phyloP scores from a whole-genome alignment of 1,140 invertebrate species.

The Scaptomyza montana region DNA sequence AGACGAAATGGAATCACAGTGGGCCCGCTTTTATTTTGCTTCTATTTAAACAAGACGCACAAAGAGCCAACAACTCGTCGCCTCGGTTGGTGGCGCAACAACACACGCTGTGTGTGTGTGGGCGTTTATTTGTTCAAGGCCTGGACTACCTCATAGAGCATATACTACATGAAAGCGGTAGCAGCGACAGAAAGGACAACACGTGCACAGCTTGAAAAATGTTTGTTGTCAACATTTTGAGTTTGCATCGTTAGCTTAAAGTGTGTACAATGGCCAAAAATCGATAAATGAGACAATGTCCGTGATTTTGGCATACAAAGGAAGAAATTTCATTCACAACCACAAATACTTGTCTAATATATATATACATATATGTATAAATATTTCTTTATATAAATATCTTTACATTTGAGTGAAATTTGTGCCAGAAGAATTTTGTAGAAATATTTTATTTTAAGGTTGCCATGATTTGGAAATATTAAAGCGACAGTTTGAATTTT shows the following conservation, averaged over 20 bases:
- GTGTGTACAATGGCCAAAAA: constrained; percentile 74
- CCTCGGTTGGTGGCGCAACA: constrained; percentile 18
- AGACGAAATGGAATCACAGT: constrained; percentile 75
- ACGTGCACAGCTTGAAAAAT: constrained; percentile 78
- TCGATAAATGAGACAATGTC: constrained; percentile 76
- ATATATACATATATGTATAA: background rate
- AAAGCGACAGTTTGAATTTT: background rate
- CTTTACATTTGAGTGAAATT: background rate
- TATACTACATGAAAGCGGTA: constrained; percentile 37
- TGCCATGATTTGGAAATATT: background rate
- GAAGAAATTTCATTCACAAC: constrained; percentile 47
- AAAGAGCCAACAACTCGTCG: constrained; percentile 35
- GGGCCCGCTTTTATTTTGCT: constrained; percentile 59
- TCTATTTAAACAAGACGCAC: constrained; percentile 57
- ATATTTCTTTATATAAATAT: background rate
- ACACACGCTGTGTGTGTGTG: constrained; percentile 17
- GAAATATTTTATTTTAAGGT: background rate
- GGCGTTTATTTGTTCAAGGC: constrained; percentile 70
- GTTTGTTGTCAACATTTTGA: constrained; percentile 82
- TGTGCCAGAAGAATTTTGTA: constrained; percentile 14
- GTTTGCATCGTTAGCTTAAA: constrained; percentile 82
- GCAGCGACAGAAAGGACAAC: constrained; percentile 40
- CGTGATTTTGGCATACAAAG: constrained; percentile 67
- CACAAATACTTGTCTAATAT: background rate
- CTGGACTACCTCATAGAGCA: constrained; percentile 57